Conservation (phyloP, 2,888 invertebrate genomes). For the Malacosoma neustria region DNA sequence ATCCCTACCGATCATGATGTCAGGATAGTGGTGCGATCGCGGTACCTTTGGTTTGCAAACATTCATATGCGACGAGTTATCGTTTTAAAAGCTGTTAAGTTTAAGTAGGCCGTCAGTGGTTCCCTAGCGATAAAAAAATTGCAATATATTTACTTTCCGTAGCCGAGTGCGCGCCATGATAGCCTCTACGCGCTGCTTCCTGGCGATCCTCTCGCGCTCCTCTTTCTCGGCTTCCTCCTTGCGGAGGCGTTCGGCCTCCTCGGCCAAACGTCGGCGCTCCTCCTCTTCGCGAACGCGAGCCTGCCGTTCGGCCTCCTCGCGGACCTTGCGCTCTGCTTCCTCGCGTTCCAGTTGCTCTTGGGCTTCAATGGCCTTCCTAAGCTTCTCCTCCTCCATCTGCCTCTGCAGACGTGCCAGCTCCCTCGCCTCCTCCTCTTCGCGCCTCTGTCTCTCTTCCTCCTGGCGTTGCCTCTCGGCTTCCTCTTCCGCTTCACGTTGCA, state of each 20-base stretch:
- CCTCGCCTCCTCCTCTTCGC: constrained; percentile 86
- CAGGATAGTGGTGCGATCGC: no score
- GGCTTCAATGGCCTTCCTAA: constrained; percentile 86
- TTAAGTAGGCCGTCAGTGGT: no score
- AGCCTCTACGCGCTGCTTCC: constrained; percentile 93
- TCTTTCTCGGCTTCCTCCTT: constrained; percentile 91
- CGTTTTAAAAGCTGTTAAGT: no score
- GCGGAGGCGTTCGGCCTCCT: constrained; percentile 89
- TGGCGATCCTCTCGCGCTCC: constrained; percentile 90
- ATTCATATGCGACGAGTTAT: no score
- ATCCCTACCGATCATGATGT: no score
- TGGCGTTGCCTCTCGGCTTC: constrained; percentile 81
- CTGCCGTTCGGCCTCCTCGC: constrained; percentile 82
- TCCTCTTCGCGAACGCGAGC: constrained; percentile 80
- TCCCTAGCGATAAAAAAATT: no score
- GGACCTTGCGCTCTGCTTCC: constrained; percentile 80
- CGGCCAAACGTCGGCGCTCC: constrained; percentile 85
- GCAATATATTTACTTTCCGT: constrained; percentile 56
- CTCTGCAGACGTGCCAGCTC: constrained; percentile 87
- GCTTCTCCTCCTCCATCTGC: constrained; percentile 88
- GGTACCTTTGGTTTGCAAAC: no score
- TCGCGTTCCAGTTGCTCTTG: constrained; percentile 75
- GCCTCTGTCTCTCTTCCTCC: constrained; percentile 90
- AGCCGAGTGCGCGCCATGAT: constrained; percentile 92
- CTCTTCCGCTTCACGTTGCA: constrained; percentile 70